Evolutionary conservation across 2,888 invertebrate genomes (phyloP).

Genomic region (Apamea crenata): DNA sequence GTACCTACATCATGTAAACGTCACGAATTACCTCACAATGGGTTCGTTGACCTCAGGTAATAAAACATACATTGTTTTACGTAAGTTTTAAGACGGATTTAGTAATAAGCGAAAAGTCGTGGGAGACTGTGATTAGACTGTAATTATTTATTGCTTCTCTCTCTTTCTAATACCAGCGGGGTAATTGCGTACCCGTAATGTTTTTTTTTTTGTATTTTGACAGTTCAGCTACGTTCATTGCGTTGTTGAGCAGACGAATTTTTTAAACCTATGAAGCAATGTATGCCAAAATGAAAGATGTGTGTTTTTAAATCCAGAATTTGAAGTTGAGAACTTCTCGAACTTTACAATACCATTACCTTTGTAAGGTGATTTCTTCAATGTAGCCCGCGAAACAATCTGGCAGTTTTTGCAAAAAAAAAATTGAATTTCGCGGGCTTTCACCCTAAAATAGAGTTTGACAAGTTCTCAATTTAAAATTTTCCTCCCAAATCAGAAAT

Average conservation of each 20-base stretch:
- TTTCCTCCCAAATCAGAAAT: background rate
- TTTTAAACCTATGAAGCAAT: background rate
- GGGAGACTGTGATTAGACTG: conserved; percentile 25
- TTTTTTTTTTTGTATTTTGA: background rate
- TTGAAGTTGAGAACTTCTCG: background rate
- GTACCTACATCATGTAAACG: conserved; percentile 28
- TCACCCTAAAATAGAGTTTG: background rate
- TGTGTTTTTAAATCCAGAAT: too few species aligned
- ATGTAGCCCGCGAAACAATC: background rate
- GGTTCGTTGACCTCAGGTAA: conserved; percentile 48
- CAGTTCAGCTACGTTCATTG: background rate
- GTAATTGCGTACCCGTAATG: background rate
- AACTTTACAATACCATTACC: background rate
- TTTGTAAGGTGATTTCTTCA: background rate
- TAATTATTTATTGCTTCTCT: conserved; percentile 19
- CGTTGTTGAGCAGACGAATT: background rate
- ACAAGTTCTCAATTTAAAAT: background rate
- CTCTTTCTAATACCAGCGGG: background rate
- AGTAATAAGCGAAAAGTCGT: conserved; percentile 24
- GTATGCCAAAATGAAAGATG: background rate
- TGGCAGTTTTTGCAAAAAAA: too few species aligned
- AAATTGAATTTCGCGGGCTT: background rate
- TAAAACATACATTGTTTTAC: conserved; percentile 52
- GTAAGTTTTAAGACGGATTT: conserved; percentile 35
- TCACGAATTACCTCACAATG: conserved; percentile 47